A percentile compares a stretch with the other conserved stretches of the same genome.
These are phyloP conservation scores for Quadroppia sp. DNA, from an alignment of 2,888 invertebrate species.

Conservation along the genomic window DNA sequence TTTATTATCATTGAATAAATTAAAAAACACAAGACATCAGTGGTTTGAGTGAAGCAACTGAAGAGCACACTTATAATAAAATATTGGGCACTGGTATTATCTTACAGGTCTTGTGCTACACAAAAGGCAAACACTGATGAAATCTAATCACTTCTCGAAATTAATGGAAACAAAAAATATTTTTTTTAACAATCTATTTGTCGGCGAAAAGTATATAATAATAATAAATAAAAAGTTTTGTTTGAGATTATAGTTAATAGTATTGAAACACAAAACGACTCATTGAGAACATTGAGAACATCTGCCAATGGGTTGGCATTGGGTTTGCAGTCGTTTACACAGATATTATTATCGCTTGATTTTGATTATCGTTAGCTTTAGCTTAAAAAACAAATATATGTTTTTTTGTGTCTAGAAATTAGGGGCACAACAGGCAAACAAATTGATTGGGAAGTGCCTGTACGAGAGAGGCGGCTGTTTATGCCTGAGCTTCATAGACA, in stretches of 20 bases:
- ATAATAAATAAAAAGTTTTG: background rate
- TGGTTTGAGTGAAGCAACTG: too few species aligned
- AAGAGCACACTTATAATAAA: too few species aligned
- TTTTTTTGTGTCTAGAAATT: background rate
- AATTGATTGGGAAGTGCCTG: background rate
- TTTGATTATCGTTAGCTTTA: conserved; percentile 1
- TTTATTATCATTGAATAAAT: too few species aligned
- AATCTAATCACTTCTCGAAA: conserved; percentile 11
- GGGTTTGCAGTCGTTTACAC: background rate
- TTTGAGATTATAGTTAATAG: background rate
- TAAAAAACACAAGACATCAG: too few species aligned
- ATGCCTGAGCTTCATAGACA: background rate
- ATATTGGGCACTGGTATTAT: too few species aligned
- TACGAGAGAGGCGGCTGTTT: background rate
- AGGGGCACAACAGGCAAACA: background rate
- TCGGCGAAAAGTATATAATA: background rate
- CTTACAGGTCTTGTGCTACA: too few species aligned
- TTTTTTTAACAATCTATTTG: background rate
- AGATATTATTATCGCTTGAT: conserved; percentile 4
- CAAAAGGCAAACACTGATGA: background rate
- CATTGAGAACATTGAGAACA: background rate
- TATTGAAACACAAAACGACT: too few species aligned
- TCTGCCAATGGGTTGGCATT: background rate
- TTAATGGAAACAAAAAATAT: conserved; percentile 11
- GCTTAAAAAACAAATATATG: conserved; percentile 16